These are phyloP conservation scores for Danio jaintianensis DNA, from an alignment of 2,797 vertebrate species.

Conservation along the genomic window DNA sequence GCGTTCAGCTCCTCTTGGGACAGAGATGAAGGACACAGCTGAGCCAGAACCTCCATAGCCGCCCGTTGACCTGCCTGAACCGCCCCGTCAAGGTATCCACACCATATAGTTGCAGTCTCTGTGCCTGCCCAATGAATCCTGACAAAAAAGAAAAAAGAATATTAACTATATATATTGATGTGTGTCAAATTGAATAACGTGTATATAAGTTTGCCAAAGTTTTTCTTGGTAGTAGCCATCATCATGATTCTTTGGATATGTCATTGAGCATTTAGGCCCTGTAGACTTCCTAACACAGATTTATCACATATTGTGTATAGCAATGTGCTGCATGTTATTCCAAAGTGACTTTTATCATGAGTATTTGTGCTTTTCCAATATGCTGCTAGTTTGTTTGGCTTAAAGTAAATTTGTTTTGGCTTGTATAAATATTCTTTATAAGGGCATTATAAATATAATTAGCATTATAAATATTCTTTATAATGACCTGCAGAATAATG, in stretches of 20 bases:
- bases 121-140: conserved; percentile 82
- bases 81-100: conserved; percentile 79
- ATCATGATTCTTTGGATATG: conserved; percentile 8
- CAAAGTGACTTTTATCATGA: too few relatives aligned
- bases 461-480: too few relatives aligned
- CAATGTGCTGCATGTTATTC: too few relatives aligned
- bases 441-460: too few relatives aligned
- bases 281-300: neutral
- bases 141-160: conserved; percentile 2
- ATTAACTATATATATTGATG: neutral
- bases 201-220: neutral
- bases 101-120: conserved; percentile 80
- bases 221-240: neutral
- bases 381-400: too few relatives aligned
- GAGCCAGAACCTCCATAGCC: conserved; percentile 75
- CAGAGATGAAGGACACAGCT: conserved; percentile 66
- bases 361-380: too few relatives aligned
- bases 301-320: too few relatives aligned
- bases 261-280: neutral
- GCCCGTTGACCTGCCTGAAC: conserved; percentile 77
- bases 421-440: too few relatives aligned
- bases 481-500: too few relatives aligned
- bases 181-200: conserved; percentile 19
- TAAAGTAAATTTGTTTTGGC: too few relatives aligned
- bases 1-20: conserved; percentile 67